Evolutionary conservation across 2,113 vertebrate genomes (phyloP), one percentile per base, ranked within the genome.

Genomic region (Cebidichthys violaceus): DNA sequence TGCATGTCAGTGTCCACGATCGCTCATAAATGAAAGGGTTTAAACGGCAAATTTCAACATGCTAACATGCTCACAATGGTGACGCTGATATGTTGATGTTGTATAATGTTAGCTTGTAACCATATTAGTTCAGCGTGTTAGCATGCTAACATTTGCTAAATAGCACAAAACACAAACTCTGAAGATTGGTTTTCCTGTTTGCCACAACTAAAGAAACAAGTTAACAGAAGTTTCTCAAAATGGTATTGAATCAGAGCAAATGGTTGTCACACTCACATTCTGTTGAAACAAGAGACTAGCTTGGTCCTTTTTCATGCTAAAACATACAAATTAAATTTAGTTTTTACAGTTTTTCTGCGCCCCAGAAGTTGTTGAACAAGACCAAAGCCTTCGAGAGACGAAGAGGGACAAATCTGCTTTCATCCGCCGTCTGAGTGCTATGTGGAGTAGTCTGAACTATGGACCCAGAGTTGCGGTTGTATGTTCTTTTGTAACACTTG

Each of bases 361-460:
- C 13, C 22, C 15, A n/a, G 29, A n/a, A 22, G 6, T 20, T 24
- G 15, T 27, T 17, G 14, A 57, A 60, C 11, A 69, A 41, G 31
- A 37, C 22, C 4, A 59, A 68, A 43, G 2, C 10, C 22, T 43
- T 7, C 31, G n/a, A 60, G 9, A 60, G 39, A 43, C 31, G 11
- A 54, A 66, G 11, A 55, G 9, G 22, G 15, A 43, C 6, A 10
- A 9, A 72, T 24, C 15, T 31, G 22, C 35, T 57, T 72, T 74
- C 17, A 10, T 52, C 17, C 65, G 60, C 0, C 2, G 3, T 22
- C 57, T n/a, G 61, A 67, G 35, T n/a, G 39, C 55, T 33, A 0
- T 8, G 61, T 75, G n/a, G 73, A 60, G 72, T 43, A 24, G 11
- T 77, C 67, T 55, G 39, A 75, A 55, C 41, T n/a, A 27, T 33